phyloP scores from a whole-genome alignment of 2,113 vertebrate genomes.

The Falcunculus frontatus region DNA sequence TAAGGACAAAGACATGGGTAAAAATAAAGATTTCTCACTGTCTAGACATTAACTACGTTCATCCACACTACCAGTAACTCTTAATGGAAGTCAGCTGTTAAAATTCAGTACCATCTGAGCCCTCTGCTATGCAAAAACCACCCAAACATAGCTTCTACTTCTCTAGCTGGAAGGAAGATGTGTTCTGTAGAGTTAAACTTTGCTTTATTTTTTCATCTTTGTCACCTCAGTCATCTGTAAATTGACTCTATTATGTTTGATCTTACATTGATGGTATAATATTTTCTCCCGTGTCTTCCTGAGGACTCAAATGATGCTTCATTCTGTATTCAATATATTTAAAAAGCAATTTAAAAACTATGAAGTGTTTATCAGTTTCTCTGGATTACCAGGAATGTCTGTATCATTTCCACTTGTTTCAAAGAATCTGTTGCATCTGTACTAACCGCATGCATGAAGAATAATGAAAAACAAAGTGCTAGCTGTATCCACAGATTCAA shows the following conservation, averaged over 20 bases:
- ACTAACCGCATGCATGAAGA: not conserved
- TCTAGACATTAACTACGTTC: not conserved
- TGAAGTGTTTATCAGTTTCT: not conserved
- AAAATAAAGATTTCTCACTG: not conserved
- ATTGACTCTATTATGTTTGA: not conserved
- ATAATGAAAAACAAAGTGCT: not conserved
- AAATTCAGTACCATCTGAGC: conserved; percentile 5
- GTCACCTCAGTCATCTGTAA: not conserved
- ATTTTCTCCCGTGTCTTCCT: not conserved
- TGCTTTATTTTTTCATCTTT: not conserved
- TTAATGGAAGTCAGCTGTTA: not conserved
- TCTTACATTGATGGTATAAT: not conserved
- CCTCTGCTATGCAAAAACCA: not conserved
- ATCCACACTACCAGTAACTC: not conserved
- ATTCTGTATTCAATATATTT: not conserved
- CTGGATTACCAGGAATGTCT: not conserved
- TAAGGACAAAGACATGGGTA: not conserved
- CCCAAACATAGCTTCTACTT: not conserved
- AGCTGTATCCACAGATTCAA: not conserved
- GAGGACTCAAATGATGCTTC: not conserved
- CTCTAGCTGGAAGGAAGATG: not conserved
- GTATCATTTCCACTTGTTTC: not conserved
- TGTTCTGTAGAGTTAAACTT: not conserved
- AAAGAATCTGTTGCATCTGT: not conserved
- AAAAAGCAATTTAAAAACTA: not conserved